These are phyloP conservation scores for Megalurothrips usitatus DNA, from an alignment of 2,888 invertebrate genomes.

Conservation along the genomic window DNA sequence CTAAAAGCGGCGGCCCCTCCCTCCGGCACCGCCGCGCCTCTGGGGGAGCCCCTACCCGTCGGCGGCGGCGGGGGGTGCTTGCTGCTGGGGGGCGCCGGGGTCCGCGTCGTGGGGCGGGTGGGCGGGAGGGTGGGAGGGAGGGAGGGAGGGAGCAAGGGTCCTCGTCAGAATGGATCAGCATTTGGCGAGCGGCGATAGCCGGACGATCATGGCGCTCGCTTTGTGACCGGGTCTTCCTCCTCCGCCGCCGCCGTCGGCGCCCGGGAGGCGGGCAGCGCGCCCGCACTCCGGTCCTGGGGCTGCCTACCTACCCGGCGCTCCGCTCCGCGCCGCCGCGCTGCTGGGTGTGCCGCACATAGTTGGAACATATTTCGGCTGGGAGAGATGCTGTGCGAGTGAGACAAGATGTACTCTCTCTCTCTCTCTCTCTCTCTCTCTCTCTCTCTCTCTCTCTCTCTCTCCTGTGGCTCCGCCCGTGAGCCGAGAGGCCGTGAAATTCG, in stretches of 20 bases:
- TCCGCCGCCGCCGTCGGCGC: neutral
- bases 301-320: neutral
- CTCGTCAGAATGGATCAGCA: neutral
- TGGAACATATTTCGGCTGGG: no score
- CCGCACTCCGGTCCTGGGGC: neutral
- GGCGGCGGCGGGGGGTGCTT: no score
- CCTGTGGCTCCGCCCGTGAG: neutral
- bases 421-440: no score
- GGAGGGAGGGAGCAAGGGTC: neutral
- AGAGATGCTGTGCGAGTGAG: no score
- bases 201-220: no score
- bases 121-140: neutral
- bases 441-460: no score
- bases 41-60: neutral
- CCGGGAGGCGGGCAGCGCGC: neutral
- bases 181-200: neutral
- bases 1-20: neutral
- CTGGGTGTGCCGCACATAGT: neutral
- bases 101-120: no score
- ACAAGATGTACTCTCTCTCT: no score
- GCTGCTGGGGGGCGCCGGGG: no score
- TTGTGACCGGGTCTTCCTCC: no score
- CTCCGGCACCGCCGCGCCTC: neutral
- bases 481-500: slow-evolving; percentile 4
- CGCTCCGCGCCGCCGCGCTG: neutral